Conservation (phyloP, 2,113 vertebrate genomes). For the Rhinopithecus roxellana region DNA sequence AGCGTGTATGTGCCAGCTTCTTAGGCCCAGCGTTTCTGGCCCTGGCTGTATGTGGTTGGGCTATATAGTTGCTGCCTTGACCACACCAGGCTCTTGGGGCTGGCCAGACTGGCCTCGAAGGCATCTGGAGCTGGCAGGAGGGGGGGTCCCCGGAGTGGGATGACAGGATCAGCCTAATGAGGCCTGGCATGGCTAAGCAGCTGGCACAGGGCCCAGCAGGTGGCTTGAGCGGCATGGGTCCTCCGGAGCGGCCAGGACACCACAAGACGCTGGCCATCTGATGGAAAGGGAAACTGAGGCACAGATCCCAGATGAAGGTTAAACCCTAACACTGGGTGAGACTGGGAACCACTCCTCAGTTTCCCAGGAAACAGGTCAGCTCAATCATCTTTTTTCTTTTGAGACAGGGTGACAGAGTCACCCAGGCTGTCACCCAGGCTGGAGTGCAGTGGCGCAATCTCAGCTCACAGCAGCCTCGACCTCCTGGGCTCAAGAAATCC, state of each 20-base stretch:
- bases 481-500: no score
- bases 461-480: no score
- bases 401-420: not conserved
- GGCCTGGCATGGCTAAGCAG: slow-evolving; percentile 56
- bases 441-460: no score
- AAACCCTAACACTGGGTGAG: no score
- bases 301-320: no score
- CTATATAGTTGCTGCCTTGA: slow-evolving; percentile 37
- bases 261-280: not conserved
- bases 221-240: not conserved
- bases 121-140: not conserved
- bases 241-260: not conserved
- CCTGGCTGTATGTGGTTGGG: not conserved
- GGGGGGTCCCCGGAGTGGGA: not conserved
- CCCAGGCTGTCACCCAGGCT: no score
- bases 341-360: not conserved
- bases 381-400: no score
- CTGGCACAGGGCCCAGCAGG: slow-evolving; percentile 2
- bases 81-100: not conserved
- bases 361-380: not conserved
- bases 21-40: not conserved
- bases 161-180: slow-evolving; percentile 64
- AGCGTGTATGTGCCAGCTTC: not conserved
- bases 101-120: not conserved
- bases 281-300: slow-evolving; percentile 37